Conservation (phyloP, 2,888 invertebrate genomes). For the Drepanosiphum platanoidis region DNA sequence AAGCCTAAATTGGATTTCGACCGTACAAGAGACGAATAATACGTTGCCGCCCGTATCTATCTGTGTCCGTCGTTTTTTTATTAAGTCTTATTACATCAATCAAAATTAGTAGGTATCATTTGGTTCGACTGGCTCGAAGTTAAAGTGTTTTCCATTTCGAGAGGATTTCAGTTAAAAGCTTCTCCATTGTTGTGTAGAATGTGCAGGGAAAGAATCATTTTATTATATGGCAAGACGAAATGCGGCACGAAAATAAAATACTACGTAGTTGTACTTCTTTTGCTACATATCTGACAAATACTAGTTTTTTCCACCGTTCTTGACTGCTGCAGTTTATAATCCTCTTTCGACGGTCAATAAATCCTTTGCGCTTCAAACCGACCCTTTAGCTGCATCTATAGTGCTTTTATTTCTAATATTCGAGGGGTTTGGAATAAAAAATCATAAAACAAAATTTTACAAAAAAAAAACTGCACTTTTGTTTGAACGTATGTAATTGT, state of each 20-base stretch:
- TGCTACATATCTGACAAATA: conserved; percentile 35
- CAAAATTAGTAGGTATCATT: conserved; percentile 45
- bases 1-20: too few relatives aligned
- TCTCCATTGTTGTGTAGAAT: conserved; percentile 21
- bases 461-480: background rate
- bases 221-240: conserved; percentile 4
- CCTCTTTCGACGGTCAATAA: conserved; percentile 52
- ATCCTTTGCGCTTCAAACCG: conserved; percentile 39
- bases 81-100: conserved; percentile 31
- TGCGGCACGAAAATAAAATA: conserved; percentile 46
- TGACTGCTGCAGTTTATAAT: conserved; percentile 42
- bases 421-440: background rate
- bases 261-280: conserved; percentile 22
- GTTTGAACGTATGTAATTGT: background rate
- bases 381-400: background rate
- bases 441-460: background rate
- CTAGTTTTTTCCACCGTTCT: conserved; percentile 30
- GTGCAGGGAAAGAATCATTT: conserved; percentile 27
- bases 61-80: background rate
- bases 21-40: background rate
- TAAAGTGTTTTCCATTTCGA: conserved; percentile 38
- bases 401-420: background rate
- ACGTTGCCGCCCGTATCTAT: background rate
- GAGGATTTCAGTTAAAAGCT: conserved; percentile 47
- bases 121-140: conserved; percentile 1